These are phyloP conservation scores for Thryonomys swinderianus DNA, from an alignment of 2,113 vertebrate genomes.

Conservation along the genomic window DNA sequence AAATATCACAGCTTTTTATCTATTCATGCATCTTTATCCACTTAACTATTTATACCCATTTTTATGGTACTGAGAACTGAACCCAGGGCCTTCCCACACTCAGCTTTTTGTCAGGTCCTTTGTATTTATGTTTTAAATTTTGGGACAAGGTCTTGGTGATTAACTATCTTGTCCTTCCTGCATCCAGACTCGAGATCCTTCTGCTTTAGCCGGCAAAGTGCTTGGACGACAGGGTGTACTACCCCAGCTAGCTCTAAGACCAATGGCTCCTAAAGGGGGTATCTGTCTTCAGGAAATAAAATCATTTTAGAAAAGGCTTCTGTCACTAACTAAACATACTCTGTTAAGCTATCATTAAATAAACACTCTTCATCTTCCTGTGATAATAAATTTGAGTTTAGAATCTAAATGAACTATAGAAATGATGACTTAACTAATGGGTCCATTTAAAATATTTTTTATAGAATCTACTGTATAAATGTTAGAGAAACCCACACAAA, in stretches of 20 bases:
- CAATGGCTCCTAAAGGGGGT: neutral
- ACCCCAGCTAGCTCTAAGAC: neutral
- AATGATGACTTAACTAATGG: neutral
- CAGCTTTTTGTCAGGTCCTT: neutral
- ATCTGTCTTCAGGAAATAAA: conserved; percentile 9
- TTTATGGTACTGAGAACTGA: neutral
- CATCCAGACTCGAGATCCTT: neutral
- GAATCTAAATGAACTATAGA: neutral
- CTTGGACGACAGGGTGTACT: neutral
- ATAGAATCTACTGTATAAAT: neutral
- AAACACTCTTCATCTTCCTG: neutral
- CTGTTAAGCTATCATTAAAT: neutral
- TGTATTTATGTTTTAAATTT: neutral
- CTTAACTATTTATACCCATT: neutral
- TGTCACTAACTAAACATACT: too few species aligned
- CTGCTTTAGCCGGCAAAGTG: neutral
- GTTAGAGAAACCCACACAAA: neutral
- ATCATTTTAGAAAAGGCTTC: neutral
- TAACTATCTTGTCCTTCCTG: neutral
- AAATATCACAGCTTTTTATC: neutral
- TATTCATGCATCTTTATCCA: neutral
- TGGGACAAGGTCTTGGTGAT: neutral
- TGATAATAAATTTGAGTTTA: neutral
- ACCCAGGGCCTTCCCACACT: neutral
- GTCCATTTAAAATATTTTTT: neutral